A percentile compares a stretch with the other conserved stretches of the same genome.
Conservation (phyloP, 2,888 invertebrate genomes). For the Trisateles emortualis region DNA sequence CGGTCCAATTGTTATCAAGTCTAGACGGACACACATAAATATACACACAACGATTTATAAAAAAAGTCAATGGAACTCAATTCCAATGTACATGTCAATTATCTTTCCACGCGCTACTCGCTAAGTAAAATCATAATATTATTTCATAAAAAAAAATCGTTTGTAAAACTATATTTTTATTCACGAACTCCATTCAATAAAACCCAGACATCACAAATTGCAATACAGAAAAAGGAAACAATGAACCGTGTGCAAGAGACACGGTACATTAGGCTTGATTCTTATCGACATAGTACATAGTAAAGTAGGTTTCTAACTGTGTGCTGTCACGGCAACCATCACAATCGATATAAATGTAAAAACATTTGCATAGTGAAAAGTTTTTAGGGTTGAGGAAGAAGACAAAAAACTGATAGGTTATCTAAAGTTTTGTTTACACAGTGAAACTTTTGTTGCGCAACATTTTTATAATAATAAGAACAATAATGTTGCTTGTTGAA, state of each 20-base stretch:
- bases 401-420: constrained; percentile 9
- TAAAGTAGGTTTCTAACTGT: constrained; percentile 64
- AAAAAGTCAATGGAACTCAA: too few relatives aligned
- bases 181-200: background rate
- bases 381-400: constrained; percentile 45
- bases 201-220: constrained; percentile 4
- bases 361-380: constrained; percentile 57
- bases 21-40: too few relatives aligned
- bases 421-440: background rate
- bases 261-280: constrained; percentile 44
- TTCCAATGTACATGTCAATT: too few relatives aligned
- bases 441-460: background rate
- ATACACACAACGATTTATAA: too few relatives aligned
- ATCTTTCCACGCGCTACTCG: too few relatives aligned
- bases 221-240: constrained; percentile 13
- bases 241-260: constrained; percentile 22
- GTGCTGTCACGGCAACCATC: constrained; percentile 64
- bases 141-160: too few relatives aligned
- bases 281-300: constrained; percentile 56
- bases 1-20: too few relatives aligned
- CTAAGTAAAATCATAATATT: too few relatives aligned
- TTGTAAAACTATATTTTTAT: too few relatives aligned
- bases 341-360: constrained; percentile 56
- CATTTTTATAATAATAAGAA: too few relatives aligned
- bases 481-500: too few relatives aligned